Evolutionary conservation across 1,140 invertebrate species (phyloP).

Genomic region (Drosophila biarmipes): DNA sequence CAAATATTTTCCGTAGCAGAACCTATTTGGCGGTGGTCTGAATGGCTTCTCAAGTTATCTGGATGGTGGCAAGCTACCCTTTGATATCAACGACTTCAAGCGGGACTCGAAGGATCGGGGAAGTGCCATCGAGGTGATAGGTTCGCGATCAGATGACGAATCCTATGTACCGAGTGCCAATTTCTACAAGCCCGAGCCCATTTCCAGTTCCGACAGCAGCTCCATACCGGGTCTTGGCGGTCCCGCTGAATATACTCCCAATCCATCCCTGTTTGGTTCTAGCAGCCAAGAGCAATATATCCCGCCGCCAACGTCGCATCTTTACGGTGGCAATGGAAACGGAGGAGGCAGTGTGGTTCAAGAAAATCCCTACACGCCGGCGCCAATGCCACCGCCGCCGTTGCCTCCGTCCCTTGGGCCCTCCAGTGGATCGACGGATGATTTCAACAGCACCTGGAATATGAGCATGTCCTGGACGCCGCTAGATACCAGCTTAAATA

Average conservation of each 20-base stretch:
- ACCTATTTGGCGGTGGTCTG: slow-evolving; percentile 61
- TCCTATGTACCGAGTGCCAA: slow-evolving; percentile 64
- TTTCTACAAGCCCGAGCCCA: slow-evolving; percentile 70
- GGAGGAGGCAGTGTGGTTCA: slow-evolving; percentile 7
- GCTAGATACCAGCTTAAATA: slow-evolving; percentile 67
- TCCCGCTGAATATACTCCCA: slow-evolving; percentile 54
- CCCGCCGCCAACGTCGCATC: slow-evolving; percentile 66
- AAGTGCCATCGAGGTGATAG: slow-evolving; percentile 86
- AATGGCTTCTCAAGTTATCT: slow-evolving; percentile 81
- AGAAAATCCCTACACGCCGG: slow-evolving; percentile 70
- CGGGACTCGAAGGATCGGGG: slow-evolving; percentile 64
- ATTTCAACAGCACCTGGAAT: slow-evolving; percentile 80
- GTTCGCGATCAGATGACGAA: slow-evolving; percentile 80
- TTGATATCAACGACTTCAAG: slow-evolving; percentile 84
- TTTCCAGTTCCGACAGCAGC: slow-evolving; percentile 40
- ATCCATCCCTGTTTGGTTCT: slow-evolving; percentile 43
- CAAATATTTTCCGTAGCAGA: slow-evolving; percentile 44
- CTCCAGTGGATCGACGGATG: slow-evolving; percentile 14
- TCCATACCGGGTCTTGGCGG: slow-evolving; percentile 64
- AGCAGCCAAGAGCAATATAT: slow-evolving; percentile 56
- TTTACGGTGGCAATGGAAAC: slow-evolving; percentile 33
- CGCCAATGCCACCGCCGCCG: slow-evolving; percentile 85
- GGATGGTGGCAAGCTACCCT: slow-evolving; percentile 77
- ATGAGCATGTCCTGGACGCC: slow-evolving; percentile 81
- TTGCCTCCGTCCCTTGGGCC: slow-evolving; percentile 85